phyloP scores from a whole-genome alignment of 1,140 invertebrate species.

The Matsumurasca onukii region DNA sequence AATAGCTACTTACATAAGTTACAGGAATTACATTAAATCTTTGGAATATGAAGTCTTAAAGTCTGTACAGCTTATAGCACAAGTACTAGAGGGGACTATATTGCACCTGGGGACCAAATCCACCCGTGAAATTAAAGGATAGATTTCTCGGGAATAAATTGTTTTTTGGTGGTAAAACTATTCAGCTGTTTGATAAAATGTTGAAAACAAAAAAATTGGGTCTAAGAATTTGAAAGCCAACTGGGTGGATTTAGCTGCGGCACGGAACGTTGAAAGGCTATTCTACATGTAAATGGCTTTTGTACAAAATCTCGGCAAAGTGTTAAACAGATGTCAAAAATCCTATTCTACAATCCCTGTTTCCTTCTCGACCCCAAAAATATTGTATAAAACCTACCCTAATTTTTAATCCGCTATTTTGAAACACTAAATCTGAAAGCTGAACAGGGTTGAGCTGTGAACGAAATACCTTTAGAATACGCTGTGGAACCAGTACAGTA shows the following conservation, averaged over 20 bases:
- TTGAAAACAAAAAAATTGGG: too few species aligned
- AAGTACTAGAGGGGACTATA: background rate
- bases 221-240: too few species aligned
- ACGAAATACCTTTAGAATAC: slow-evolving; percentile 5
- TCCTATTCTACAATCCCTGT: slow-evolving; percentile 21
- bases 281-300: slow-evolving; percentile 9
- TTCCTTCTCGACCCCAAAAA: background rate
- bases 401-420: slow-evolving; percentile 13
- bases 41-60: slow-evolving; percentile 23
- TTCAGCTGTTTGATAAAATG: too few species aligned
- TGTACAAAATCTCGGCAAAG: slow-evolving; percentile 23
- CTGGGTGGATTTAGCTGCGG: too few species aligned
- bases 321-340: slow-evolving; percentile 24
- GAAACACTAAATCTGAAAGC: slow-evolving; percentile 12
- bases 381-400: slow-evolving; percentile 17
- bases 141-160: too few species aligned
- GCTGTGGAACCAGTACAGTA: slow-evolving; percentile 6
- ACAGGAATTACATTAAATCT: background rate
- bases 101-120: background rate
- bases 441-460: slow-evolving; percentile 7
- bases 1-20: too few species aligned
- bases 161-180: too few species aligned
- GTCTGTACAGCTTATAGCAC: background rate
- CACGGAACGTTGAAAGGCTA: too few species aligned
- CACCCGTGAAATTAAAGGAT: too few species aligned